Conservation (phyloP, 2,888 invertebrate genomes). For the Seira musarum region DNA sequence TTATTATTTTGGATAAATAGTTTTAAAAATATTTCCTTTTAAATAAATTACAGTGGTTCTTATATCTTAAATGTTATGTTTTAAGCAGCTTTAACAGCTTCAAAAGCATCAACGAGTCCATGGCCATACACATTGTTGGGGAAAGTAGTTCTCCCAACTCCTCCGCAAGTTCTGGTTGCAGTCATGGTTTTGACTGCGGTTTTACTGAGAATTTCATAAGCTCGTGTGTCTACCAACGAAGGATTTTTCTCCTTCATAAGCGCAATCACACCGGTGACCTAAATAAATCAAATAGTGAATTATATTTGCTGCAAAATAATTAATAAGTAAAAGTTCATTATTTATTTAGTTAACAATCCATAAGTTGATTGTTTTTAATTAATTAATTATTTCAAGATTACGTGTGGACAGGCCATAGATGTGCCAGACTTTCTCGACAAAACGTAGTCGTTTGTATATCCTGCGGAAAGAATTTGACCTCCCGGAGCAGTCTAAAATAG, state of each 20-base stretch:
- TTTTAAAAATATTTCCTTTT: too few relatives aligned
- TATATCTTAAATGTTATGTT: too few relatives aligned
- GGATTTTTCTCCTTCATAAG: conserved; percentile 24
- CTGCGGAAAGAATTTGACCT: background rate
- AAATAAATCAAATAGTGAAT: too few relatives aligned
- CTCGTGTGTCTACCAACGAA: background rate
- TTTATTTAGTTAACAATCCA: too few relatives aligned
- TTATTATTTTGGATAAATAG: too few relatives aligned
- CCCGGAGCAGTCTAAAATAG: conserved; percentile 9
- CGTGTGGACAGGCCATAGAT: conserved; percentile 38
- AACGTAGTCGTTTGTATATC: conserved; percentile 8
- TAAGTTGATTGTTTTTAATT: too few relatives aligned
- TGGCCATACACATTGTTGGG: conserved; percentile 40
- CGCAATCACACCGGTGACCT: conserved; percentile 29
- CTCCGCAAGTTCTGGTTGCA: conserved; percentile 5
- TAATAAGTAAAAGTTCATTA: too few relatives aligned
- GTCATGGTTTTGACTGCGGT: background rate
- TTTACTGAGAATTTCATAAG: conserved; percentile 1
- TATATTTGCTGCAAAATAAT: too few relatives aligned
- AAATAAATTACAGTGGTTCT: too few relatives aligned
- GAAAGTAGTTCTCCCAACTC: background rate
- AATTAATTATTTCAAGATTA: too few relatives aligned
- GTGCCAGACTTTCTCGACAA: background rate
- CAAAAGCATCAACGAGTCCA: conserved; percentile 20
- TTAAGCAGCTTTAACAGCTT: conserved; percentile 32